A percentile compares a stretch with the other conserved stretches of the same genome.
Conservation (phyloP, 1,140 invertebrate genomes). For the honey bee (Apis mellifera) region Amel_HAv3.1 CM009932.2:8050001-8050500, state of each 20-base stretch:
- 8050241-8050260: conserved; percentile 75
- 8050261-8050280: conserved; percentile 70
- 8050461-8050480: neutral
- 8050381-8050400: conserved; percentile 23
- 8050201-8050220: conserved; percentile 49
- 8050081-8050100: too few relatives aligned
- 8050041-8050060: neutral
- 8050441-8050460: neutral
- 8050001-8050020: neutral
- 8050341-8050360: conserved; percentile 42
- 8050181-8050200: conserved; percentile 49
- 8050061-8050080: too few relatives aligned
- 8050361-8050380: conserved; percentile 29
- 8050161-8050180: conserved; percentile 49
- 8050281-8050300: conserved; percentile 78
- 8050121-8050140: conserved; percentile 13
- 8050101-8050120: neutral
- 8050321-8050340: conserved; percentile 70
- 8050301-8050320: conserved; percentile 69
- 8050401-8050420: conserved; percentile 15
- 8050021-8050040: neutral
- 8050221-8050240: conserved; percentile 64
- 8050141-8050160: conserved; percentile 31
- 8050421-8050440: conserved; percentile 31
- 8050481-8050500: neutral